Base-by-base conservation (phyloP, 2,113 vertebrate genomes). In the Engraulis encrasicolus region DNA sequence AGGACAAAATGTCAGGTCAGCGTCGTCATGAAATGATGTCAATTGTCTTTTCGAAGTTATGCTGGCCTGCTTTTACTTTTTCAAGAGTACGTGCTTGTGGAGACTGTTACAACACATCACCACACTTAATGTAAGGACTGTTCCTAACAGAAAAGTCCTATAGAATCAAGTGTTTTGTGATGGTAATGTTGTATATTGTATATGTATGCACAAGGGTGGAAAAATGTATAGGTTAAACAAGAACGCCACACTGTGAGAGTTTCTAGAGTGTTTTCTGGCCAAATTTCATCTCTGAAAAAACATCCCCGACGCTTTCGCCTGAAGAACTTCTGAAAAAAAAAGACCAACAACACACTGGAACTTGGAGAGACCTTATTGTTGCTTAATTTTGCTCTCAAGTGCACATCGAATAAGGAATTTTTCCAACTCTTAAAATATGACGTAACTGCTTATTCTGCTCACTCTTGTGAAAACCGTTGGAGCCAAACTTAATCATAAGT, bases 401-500 rank as follows among this genome's bases (percentile, higher is more conserved):
- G 54, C 37, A 20, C 61, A 80, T 85, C 77, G 77, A 80, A 71
- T 31, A 71, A 71, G 7, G 61, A 14, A 74, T 85, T 85, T 87
- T 84, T 82, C 61, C 82, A 50, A 49, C 80, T 50, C 23, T 85
- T 82, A 83, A 71, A 71, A 71, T 34, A 27, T 71, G 61, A 71
- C 61, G 61, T 71, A 71, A 71, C 1, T 71, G 61, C 61, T 71
- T 71, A 71, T 71, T 71, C 61, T 71, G 61, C 27, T 34, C 40
- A 31, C 61, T 71, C 61, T 71, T 71, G 61, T 71, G 61, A 71
- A 71, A 34, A 71, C 61, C 27, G 27, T 71, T 71, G 61, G 61
- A 71, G 61, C 27, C 61, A 80, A 84, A 81, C 78, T 81, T 78
- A 83, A 79, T 82, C 82, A 81, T 52, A 83, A 38, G 82, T 85